Conservation (phyloP, 1,140 invertebrate genomes). For the Meloidogyne hapla region DNA sequence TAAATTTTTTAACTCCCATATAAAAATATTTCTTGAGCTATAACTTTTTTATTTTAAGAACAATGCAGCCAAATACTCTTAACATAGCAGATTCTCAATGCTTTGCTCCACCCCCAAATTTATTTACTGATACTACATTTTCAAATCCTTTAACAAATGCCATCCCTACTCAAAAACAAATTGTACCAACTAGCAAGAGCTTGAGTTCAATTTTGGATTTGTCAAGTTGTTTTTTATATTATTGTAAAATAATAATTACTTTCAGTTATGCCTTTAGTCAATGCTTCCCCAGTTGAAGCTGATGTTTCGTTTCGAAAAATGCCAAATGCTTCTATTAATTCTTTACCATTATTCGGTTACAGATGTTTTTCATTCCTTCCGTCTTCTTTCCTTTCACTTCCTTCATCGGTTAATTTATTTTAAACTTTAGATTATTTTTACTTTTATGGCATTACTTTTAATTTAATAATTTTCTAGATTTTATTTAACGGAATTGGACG, state of each 20-base stretch:
- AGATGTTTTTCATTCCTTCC: not conserved
- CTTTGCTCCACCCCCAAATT: not conserved
- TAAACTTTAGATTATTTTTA: too few species aligned
- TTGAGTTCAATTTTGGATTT: slow-evolving; percentile 1
- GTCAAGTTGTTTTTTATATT: not conserved
- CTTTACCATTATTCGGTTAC: not conserved
- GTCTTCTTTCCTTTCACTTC: not conserved
- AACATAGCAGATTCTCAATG: not conserved
- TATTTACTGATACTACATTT: not conserved
- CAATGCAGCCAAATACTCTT: not conserved
- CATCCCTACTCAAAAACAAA: not conserved
- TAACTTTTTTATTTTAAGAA: not conserved
- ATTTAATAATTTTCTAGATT: not conserved
- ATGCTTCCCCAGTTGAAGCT: not conserved
- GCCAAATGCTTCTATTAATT: not conserved
- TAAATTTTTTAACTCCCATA: too few species aligned
- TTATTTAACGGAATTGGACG: not conserved
- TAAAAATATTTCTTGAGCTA: too few species aligned
- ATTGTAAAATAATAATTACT: not conserved
- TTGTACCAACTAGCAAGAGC: not conserved
- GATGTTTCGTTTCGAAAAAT: not conserved
- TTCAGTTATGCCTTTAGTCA: not conserved
- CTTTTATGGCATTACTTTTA: too few species aligned
- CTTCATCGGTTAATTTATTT: not conserved
- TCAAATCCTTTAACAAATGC: not conserved